Evolutionary conservation across 2,113 vertebrate species (phyloP), one percentile per base, ranked within the genome.

Genomic region (Raja brachyura): DNA sequence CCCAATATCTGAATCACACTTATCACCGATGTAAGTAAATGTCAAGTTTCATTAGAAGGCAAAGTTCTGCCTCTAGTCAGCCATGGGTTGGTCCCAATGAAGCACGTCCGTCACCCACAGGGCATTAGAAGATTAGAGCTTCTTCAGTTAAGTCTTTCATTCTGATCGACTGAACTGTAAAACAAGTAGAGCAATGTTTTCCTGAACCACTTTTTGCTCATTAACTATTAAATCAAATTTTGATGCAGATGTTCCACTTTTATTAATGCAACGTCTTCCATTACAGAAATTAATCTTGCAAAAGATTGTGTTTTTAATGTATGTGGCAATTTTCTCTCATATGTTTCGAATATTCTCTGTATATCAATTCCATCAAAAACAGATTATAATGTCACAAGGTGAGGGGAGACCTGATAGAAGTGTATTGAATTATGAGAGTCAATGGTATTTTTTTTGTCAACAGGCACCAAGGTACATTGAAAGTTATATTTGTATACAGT

Each of bases 81-180:
- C 70, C 90, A 93, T 76, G 70, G 86, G 39, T 48, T 75, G 59
- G 59, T 63, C 59, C 75, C 73, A 10, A 56, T 76, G 93, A 93
- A 93, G 77, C 63, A 61, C 68, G 73, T 83, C 73, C 61, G 68
- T 93, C 78, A 92, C 93, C 93, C 93, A 93, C 33, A 93, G 93
- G 39, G 76, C 33, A 93, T 93, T 56, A 88, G 48, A 73, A 88
- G 94, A 94, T 94, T 93, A 93, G 33, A 73, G 68, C 31, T 92
- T 92, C 68, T 39, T 92, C 90, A 70, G 33, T 73, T 92, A 73
- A 92, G 33, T 92, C 68, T 92, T 70, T 70, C 9, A 92, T n/a
- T 25, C 66, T 93, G 78, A 83, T 93, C 90, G 93, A 93, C 93
- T 92, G 33, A 33, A 73, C 22, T 73, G 90, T 48, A 92, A 92